phyloP scores from a whole-genome alignment of 2,113 vertebrate species.

The Callochromis pleurospilus region DNA sequence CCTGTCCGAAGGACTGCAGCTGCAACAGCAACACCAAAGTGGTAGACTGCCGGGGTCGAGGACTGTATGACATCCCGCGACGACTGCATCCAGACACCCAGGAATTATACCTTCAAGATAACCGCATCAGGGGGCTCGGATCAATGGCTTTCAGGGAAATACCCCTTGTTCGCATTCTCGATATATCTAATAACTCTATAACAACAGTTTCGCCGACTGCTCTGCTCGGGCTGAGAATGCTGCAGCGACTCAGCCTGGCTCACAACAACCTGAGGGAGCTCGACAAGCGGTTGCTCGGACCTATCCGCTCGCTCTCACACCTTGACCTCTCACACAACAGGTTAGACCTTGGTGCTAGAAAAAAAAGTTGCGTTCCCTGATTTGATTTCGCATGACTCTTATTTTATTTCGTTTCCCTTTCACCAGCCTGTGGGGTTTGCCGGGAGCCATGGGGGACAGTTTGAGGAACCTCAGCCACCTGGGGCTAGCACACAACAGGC shows the following conservation, averaged over 20 bases:
- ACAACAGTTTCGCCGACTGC: constrained; percentile 76
- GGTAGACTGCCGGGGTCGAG: constrained; percentile 84
- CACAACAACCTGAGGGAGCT: constrained; percentile 83
- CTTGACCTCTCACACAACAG: constrained; percentile 90
- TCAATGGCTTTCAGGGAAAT: constrained; percentile 80
- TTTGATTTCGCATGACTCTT: not conserved
- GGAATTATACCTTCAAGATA: constrained; percentile 85
- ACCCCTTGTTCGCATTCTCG: constrained; percentile 77
- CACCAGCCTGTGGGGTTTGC: constrained; percentile 75
- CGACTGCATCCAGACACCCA: constrained; percentile 79
- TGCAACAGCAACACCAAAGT: constrained; percentile 78
- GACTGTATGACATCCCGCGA: constrained; percentile 81
- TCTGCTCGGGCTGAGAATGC: constrained; percentile 77
- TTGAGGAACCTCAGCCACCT: constrained; percentile 85
- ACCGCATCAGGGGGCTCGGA: constrained; percentile 81
- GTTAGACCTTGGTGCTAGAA: not conserved
- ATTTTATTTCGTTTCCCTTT: not conserved
- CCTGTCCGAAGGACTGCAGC: constrained; percentile 83
- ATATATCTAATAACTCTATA: constrained; percentile 91
- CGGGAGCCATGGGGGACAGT: constrained; percentile 76
- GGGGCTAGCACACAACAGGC: constrained; percentile 80
- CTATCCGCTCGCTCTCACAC: constrained; percentile 79
- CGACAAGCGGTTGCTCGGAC: constrained; percentile 81
- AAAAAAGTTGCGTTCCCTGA: not conserved
- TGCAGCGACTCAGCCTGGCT: constrained; percentile 83